phyloP scores from a whole-genome alignment of 2,797 vertebrate species.

The Peromyscus nudipes region DNA sequence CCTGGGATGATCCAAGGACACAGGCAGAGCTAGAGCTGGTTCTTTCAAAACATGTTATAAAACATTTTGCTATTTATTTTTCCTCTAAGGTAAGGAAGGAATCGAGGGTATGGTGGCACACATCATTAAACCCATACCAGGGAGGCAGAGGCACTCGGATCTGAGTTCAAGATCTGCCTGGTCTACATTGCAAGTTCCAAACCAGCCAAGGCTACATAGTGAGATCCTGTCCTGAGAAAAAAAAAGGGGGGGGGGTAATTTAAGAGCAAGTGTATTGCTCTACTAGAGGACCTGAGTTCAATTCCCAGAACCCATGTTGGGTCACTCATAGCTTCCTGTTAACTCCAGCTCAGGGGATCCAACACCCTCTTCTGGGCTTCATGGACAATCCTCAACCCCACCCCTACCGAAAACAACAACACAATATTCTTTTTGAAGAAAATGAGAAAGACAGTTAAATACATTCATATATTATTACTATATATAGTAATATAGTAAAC shows the following conservation, averaged over 20 bases:
- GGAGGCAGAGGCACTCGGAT: not conserved
- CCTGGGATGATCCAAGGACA: not conserved
- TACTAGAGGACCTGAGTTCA: not conserved
- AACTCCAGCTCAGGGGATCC: not conserved
- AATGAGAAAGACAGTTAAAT: not conserved
- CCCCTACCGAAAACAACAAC: not conserved
- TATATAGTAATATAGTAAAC: not conserved
- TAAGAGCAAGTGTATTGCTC: not conserved
- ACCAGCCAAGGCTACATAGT: not conserved
- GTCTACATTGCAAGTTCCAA: not conserved
- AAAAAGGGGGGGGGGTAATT: not conserved
- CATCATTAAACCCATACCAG: not conserved
- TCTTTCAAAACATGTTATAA: not conserved
- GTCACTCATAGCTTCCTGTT: not conserved
- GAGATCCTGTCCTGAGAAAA: not conserved
- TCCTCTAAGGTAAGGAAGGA: not conserved
- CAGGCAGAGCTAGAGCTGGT: not conserved
- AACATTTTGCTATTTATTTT: conserved; percentile 15
- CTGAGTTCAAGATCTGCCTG: not conserved
- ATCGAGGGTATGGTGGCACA: not conserved
- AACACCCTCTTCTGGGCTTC: not conserved
- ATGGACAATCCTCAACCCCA: not conserved
- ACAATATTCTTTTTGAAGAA: conserved; percentile 5
- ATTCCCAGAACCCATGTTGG: not conserved
- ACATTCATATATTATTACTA: not conserved